Conservation (phyloP, 2,113 vertebrate species). For the Microtus montanus region DNA sequence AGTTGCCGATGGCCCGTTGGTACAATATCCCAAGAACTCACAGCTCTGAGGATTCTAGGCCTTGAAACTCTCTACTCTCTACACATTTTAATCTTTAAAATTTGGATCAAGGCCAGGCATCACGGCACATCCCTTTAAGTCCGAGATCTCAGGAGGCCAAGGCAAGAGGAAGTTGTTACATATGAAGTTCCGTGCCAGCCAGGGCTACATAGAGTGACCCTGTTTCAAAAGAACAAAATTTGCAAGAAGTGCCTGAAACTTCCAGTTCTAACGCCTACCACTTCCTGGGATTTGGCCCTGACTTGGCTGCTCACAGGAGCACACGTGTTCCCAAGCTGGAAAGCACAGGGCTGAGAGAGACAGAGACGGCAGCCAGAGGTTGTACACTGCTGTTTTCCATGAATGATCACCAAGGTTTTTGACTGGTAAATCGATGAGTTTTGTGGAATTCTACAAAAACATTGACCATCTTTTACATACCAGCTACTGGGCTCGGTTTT, state of each 20-base stretch:
- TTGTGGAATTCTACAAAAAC: not conserved
- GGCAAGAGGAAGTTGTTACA: not conserved
- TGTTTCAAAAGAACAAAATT: not conserved
- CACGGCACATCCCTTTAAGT: not conserved
- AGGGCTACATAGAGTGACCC: not conserved
- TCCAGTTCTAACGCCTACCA: not conserved
- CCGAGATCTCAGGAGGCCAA: not conserved
- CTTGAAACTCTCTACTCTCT: not conserved
- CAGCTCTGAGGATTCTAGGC: not conserved
- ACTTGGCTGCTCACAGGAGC: not conserved
- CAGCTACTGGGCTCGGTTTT: not conserved
- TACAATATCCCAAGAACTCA: not conserved
- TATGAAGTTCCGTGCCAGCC: not conserved
- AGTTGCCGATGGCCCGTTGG: not conserved
- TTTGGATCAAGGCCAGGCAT: not conserved
- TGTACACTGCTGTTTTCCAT: not conserved
- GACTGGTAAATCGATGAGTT: not conserved
- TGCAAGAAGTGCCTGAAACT: not conserved
- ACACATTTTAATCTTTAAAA: slow-evolving; percentile 1
- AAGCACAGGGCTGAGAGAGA: not conserved
- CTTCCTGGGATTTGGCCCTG: not conserved
- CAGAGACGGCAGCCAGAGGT: not conserved
- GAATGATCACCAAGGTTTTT: not conserved
- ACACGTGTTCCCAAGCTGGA: not conserved
- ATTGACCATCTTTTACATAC: not conserved